phyloP scores from a whole-genome alignment of 2,888 invertebrate species.

The Drosophila borealis region DNA sequence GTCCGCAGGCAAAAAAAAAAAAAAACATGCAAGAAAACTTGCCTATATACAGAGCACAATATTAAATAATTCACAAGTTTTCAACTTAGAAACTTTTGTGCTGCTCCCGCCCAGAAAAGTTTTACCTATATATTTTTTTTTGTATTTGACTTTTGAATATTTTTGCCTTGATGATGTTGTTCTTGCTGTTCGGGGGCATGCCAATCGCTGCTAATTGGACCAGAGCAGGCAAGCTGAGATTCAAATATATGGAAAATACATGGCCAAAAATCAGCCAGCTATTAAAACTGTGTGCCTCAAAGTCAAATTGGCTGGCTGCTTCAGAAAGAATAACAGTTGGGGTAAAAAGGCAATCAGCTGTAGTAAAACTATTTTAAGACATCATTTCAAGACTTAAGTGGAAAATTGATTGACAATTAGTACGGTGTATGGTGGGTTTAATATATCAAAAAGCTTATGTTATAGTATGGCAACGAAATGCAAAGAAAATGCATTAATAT shows the following conservation, averaged over 20 bases:
- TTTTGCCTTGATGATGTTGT: slow-evolving; percentile 57
- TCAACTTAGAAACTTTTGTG: slow-evolving; percentile 45
- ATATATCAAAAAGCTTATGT: too few species aligned
- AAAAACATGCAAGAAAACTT: slow-evolving; percentile 9
- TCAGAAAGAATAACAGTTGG: neutral
- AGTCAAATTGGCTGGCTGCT: slow-evolving; percentile 3
- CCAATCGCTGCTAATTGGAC: slow-evolving; percentile 64
- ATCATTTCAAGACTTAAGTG: neutral
- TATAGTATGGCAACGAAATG: too few species aligned
- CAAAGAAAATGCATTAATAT: too few species aligned
- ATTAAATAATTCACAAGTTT: slow-evolving; percentile 68
- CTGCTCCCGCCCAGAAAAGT: slow-evolving; percentile 24
- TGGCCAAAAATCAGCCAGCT: slow-evolving; percentile 20
- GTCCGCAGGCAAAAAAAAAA: neutral
- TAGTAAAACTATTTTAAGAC: neutral
- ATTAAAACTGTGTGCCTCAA: slow-evolving; percentile 20
- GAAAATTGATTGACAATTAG: neutral
- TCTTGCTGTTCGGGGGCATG: slow-evolving; percentile 32
- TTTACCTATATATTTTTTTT: neutral
- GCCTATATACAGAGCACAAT: slow-evolving; percentile 48
- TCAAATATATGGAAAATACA: slow-evolving; percentile 30
- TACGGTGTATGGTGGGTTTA: too few species aligned
- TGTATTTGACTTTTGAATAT: slow-evolving; percentile 54
- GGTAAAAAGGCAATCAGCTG: too few species aligned
- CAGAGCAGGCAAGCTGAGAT: slow-evolving; percentile 20